phyloP scores from a whole-genome alignment of 1,140 invertebrate species.

The Achroia grisella region DNA sequence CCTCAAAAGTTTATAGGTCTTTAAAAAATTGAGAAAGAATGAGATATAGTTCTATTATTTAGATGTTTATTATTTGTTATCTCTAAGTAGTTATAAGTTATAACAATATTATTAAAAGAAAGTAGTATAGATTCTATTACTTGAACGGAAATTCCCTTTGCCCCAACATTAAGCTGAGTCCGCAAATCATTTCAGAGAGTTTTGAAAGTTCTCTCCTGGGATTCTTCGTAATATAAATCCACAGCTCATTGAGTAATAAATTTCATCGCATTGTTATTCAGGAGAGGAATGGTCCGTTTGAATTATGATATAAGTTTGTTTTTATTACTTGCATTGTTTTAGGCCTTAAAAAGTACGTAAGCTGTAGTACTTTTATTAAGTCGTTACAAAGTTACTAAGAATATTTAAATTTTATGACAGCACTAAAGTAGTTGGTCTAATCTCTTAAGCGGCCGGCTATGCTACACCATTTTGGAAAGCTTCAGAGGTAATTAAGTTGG shows the following conservation, averaged over 20 bases:
- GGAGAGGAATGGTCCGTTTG: conserved; percentile 20
- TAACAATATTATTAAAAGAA: too few relatives aligned
- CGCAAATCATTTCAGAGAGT: conserved; percentile 24
- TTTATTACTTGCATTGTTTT: conserved; percentile 24
- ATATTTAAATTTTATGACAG: too few relatives aligned
- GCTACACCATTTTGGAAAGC: conserved; percentile 27
- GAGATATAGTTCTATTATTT: too few relatives aligned
- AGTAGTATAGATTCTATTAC: background rate
- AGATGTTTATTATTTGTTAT: too few relatives aligned
- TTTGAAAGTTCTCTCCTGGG: conserved; percentile 23
- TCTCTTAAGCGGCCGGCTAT: conserved; percentile 15
- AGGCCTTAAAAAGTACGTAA: conserved; percentile 6
- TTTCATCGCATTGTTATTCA: conserved; percentile 39
- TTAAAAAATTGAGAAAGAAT: too few relatives aligned
- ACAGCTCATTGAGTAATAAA: conserved; percentile 35
- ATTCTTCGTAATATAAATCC: conserved; percentile 28
- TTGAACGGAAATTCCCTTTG: background rate
- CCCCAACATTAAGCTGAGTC: conserved; percentile 13
- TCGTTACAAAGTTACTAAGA: background rate
- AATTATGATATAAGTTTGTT: conserved; percentile 38
- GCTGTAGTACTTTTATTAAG: background rate
- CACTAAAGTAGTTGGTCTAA: conserved; percentile 21
- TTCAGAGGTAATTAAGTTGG: conserved; percentile 4
- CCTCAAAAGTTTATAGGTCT: too few relatives aligned
- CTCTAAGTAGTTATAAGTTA: too few relatives aligned